Base-by-base conservation (phyloP, 2,113 vertebrate genomes). In the Xenus cinereus region DNA sequence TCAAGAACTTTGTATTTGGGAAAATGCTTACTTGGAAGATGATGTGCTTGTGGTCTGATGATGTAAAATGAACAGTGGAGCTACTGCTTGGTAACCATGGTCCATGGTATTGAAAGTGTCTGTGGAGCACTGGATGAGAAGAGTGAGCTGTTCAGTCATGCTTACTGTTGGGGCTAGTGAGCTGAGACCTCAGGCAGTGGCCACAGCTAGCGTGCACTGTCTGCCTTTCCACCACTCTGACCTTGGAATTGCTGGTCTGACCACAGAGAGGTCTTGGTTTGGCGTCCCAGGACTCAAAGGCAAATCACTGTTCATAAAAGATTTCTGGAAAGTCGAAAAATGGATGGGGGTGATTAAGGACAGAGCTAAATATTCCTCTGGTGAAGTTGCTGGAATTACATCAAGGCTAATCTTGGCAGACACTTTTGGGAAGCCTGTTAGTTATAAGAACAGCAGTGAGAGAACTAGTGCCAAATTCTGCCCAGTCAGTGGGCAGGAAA, bases 341-440 rank as follows among this genome's bases (percentile, higher is more conserved):
- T 66, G 21, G 51, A 27, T 18, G n/a, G 45, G 51, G 7, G 37
- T 93, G 56, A 80, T 67, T 90, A 77, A 91, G 82, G 79, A 63
- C 51, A 81, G 63, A 87, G 26, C 74, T 88, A 90, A 97, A 93
- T 86, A 86, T 39, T 87, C 32, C 37, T 84, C 46, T 85, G 63
- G 67, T 93, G 66, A 73, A 87, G 50, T 5, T 79, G 18, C 79
- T 95, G 90, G 90, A 93, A 80, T 84, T 90, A 80, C 35, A 86
- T 90, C 66, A 91, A 81, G 51, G 64, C 51, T 74, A 41, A 60
- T 67, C 76, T 86, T 96, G 90, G 88, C 93, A 93, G 63, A 59
- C 24, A 5, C 59, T 86, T 88, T 74, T 54, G 45, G 46, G 68
- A 92, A 83, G 63, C 27, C 60, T 77, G 7, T 75, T 93, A 73